Evolutionary conservation across 2,888 invertebrate genomes (phyloP).

Genomic region (Drosophila birchii): DNA sequence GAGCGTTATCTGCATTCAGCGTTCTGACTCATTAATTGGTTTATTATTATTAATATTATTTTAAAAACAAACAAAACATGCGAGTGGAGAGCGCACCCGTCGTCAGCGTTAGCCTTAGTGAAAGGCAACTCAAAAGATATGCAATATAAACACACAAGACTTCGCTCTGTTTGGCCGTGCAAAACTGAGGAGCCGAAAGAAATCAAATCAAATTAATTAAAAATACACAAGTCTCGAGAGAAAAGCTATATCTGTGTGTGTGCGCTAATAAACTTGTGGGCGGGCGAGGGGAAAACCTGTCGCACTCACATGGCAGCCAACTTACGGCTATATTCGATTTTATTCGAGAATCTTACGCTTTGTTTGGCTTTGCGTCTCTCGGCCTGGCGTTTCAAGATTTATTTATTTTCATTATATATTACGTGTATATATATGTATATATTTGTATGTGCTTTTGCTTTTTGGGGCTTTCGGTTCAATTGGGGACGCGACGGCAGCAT

Average conservation of each 20-base stretch:
- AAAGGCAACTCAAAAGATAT: slow-evolving; percentile 30
- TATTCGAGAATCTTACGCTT: slow-evolving; percentile 44
- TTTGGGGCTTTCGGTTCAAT: slow-evolving; percentile 24
- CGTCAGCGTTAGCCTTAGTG: slow-evolving; percentile 25
- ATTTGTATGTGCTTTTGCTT: slow-evolving; percentile 4
- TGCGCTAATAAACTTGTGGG: slow-evolving; percentile 15
- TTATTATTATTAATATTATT: slow-evolving; percentile 21
- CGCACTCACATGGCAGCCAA: slow-evolving; percentile 41
- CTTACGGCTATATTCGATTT: slow-evolving; percentile 18
- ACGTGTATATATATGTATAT: not conserved
- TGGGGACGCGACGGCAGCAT: slow-evolving; percentile 41
- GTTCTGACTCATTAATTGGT: slow-evolving; percentile 22
- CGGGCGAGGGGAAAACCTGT: slow-evolving; percentile 37
- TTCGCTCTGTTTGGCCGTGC: slow-evolving; percentile 34
- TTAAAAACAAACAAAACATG: slow-evolving; percentile 32
- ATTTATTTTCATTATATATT: slow-evolving; percentile 23
- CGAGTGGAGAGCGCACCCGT: slow-evolving; percentile 18
- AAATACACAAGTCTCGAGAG: slow-evolving; percentile 39
- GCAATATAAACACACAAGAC: slow-evolving; percentile 36
- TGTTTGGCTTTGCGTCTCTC: slow-evolving; percentile 44
- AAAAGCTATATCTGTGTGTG: slow-evolving; percentile 7
- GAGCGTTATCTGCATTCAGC: slow-evolving; percentile 24
- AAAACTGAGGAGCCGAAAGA: slow-evolving; percentile 12
- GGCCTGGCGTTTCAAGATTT: slow-evolving; percentile 49
- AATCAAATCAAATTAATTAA: slow-evolving; percentile 50